Evolutionary conservation across 1,140 invertebrate species (phyloP), one percentile per base, ranked within the genome.

Genomic region (Orius insidiosus): DNA sequence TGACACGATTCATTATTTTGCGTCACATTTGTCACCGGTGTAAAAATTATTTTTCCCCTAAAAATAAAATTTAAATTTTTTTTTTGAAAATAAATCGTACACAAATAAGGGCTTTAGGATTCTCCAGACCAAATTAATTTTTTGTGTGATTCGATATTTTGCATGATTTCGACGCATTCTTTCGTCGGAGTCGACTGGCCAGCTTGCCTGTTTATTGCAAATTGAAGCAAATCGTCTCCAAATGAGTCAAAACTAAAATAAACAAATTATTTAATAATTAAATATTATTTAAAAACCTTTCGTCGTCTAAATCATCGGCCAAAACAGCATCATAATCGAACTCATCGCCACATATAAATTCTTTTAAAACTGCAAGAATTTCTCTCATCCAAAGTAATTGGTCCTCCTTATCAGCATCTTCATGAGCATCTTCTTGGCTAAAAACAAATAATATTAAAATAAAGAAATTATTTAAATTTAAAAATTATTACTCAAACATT

Each of bases 31-130:
- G 55, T 53, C 2, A 52, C 47, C 4, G 55, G 55, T 7, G 53
- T 52, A 33, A 50, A 56, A 8, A 55, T 19, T 14, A 56, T 56
- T 44, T 55, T 56, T 8, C 55, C 55, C 30, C 55, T 41, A 15
- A 14, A n/a, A n/a, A n/a, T n/a, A n/a, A n/a, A n/a, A n/a, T n/a
- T n/a, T n/a, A n/a, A n/a, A n/a, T n/a, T n/a, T n/a, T n/a, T n/a
- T n/a, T n/a, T n/a, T n/a, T 16, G 13, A 14, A 14, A 47, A n/a
- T 6, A 24, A 34, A 42, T 15, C 51, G 46, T 39, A 53, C 53
- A 50, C 51, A 13, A 55, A 19, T 13, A 48, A 52, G 18, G 53
- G 53, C 40, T 55, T 55, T n/a, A 52, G 15, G 11, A 53, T 49
- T 32, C 41, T n/a, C 53, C 53, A 55, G 1, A 55, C 11, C 5